Base-by-base conservation (phyloP, 2,113 vertebrate species). In the Pteronura brasiliensis region DNA sequence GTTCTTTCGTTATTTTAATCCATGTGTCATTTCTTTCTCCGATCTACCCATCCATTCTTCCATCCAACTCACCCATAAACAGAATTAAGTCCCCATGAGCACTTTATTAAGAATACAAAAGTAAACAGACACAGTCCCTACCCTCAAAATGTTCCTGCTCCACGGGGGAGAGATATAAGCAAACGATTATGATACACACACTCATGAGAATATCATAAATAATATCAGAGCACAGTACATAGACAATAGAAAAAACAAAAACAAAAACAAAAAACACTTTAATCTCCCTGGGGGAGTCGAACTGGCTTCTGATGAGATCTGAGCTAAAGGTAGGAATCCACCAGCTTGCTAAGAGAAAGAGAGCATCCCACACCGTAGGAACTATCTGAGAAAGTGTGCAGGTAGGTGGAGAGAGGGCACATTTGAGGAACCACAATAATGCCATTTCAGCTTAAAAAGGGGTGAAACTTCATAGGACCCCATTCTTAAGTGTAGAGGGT, bases 1-100 rank as follows among this genome's bases (percentile, higher is more conserved):
- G 52, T 34, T 63, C 59, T 61, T 96, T 63, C 14, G 36, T 82
- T 88, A 63, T 90, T 95, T 90, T 82, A 95, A 95, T 93, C 67
- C 63, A 93, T 15, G 25, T 44, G 34, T 76, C 93, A 91, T 18
- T 69, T 85, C 57, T 92, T 89, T 95, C 23, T 90, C 49, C n/a
- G 17, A 77, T 39, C 17, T 47, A 47, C 13, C 25, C 21, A 29
- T 39, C 65, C 34, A 74, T 42, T 84, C 29, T 12, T 74, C 15
- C 47, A 89, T 65, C 15, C 72, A 72, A 61, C 20, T 69, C 34
- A 36, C 27, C 36, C 80, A 39, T 12, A 55, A 80, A 91, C 1
- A 88, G 25, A 93, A 67, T 55, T 65, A 42, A 55, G 31, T 25
- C 14, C 91, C 59, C 39, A 14, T 42, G 82, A 65, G 79, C 23